Percentiles rank a stretch among this genome's conserved stretches.
Evolutionary conservation across 2,797 vertebrate species (phyloP).

Genomic region (Halcyon leucocephala): DNA sequence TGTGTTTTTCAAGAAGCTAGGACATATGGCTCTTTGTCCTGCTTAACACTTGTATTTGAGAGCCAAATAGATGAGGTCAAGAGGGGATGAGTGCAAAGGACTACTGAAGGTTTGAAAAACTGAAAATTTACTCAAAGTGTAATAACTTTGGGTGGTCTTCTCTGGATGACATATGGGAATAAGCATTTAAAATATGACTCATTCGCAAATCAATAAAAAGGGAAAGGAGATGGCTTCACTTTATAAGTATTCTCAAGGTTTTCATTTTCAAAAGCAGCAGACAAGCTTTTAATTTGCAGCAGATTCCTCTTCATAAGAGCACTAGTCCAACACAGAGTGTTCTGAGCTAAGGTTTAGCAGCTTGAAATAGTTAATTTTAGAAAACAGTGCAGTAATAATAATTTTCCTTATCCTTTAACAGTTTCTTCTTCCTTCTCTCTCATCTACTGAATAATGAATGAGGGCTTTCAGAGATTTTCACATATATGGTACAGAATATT

Average conservation of each 20-base stretch:
- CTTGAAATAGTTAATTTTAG: constrained; percentile 49
- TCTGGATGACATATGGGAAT: constrained; percentile 27
- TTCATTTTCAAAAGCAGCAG: constrained; percentile 31
- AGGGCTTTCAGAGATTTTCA: not conserved
- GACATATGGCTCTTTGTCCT: not conserved
- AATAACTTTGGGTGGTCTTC: constrained; percentile 34
- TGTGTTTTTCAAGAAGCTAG: not conserved
- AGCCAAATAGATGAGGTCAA: not conserved
- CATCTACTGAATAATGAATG: not conserved
- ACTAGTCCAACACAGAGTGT: not conserved
- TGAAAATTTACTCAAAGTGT: not conserved
- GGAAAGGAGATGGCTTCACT: not conserved
- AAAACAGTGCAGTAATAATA: not conserved
- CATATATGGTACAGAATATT: not conserved
- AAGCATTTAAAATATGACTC: not conserved
- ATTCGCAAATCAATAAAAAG: constrained; percentile 22
- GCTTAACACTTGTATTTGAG: not conserved
- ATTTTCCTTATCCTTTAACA: not conserved
- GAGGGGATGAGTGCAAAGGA: not conserved
- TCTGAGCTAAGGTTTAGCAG: not conserved
- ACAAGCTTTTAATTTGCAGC: constrained; percentile 42
- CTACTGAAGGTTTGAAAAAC: not conserved
- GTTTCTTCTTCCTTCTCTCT: constrained; percentile 17
- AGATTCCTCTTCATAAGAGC: constrained; percentile 23
- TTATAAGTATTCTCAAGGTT: not conserved